phyloP scores from a whole-genome alignment of 2,888 invertebrate genomes.

The Chrysopilus asiliformis region DNA sequence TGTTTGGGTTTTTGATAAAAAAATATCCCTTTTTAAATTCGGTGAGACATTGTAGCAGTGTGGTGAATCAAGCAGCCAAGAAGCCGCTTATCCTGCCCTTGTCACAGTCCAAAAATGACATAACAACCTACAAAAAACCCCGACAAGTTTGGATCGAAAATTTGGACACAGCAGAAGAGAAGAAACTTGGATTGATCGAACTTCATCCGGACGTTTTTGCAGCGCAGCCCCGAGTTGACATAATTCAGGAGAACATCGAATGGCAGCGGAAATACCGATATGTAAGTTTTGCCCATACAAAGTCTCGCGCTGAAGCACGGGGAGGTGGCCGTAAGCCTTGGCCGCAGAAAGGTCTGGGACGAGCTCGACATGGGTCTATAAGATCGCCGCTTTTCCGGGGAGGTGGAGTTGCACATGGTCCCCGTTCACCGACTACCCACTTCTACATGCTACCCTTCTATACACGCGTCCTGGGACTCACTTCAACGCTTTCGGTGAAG shows the following conservation, averaged over 20 bases:
- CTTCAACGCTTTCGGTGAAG: conserved; percentile 75
- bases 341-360: conserved; percentile 90
- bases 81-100: too few relatives aligned
- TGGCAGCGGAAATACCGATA: conserved; percentile 77
- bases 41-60: too few relatives aligned
- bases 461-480: conserved; percentile 64
- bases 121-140: neutral
- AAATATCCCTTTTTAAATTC: too few relatives aligned
- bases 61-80: too few relatives aligned
- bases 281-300: conserved; percentile 68
- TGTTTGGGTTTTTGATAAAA: too few relatives aligned
- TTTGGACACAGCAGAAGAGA: conserved; percentile 57
- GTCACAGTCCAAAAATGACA: too few relatives aligned
- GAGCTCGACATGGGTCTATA: conserved; percentile 83
- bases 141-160: conserved; percentile 82
- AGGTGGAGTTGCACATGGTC: conserved; percentile 81
- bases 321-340: conserved; percentile 92
- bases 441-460: conserved; percentile 88
- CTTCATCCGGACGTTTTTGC: conserved; percentile 85
- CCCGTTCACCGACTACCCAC: conserved; percentile 76
- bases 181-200: conserved; percentile 71
- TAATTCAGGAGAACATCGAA: conserved; percentile 68
- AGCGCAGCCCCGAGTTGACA: conserved; percentile 67
- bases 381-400: conserved; percentile 75
- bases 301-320: conserved; percentile 68